Base-by-base conservation (phyloP, 2,888 invertebrate genomes). In the Cyaniris semiargus region DNA sequence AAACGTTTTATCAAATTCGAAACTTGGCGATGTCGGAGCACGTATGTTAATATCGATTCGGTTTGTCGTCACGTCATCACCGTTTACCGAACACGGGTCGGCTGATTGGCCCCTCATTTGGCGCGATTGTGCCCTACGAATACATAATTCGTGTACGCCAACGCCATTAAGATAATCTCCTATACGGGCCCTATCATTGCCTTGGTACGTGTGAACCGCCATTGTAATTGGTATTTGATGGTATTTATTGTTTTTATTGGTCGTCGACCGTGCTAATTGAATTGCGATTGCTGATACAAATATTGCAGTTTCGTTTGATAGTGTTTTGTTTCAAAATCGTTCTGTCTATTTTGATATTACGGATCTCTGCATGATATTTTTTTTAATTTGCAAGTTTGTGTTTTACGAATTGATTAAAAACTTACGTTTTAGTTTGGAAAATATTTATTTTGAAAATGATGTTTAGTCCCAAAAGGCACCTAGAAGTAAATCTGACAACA, bases 31-130 rank as follows among this genome's bases (percentile, higher is more conserved):
- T 75, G 27, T 53, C 44, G 38, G 77, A 72, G 77, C 79, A 80
- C 77, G 76, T 80, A 79, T 81, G 80, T 79, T 78, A 76, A 82
- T 86, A 89, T 88, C 85, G 87, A 89, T 89, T 86, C 85, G 82
- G 85, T 87, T 87, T 87, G 87, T 81, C 86, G 85, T 87, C 87
- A 87, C 88, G 87, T 87, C 88, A 88, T 86, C 84, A 85, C 84
- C 88, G 87, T 85, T 89, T 82, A 82, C 82, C 80, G 77, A 76
- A 76, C 75, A 79, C 72, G 83, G 85, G 85, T 83, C 82, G 85
- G 85, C 88, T 90, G 93, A 93, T 93, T 92, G 92, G 89, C 88
- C 90, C 87, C 91, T 92, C 93, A 91, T 93, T 93, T 92, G 89
- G 87, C 79, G 82, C 90, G 89, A 90, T 92, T 92, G 92, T 92